phyloP scores from a whole-genome alignment of 1,140 invertebrate species.

The Listronotus oregonensis region DNA sequence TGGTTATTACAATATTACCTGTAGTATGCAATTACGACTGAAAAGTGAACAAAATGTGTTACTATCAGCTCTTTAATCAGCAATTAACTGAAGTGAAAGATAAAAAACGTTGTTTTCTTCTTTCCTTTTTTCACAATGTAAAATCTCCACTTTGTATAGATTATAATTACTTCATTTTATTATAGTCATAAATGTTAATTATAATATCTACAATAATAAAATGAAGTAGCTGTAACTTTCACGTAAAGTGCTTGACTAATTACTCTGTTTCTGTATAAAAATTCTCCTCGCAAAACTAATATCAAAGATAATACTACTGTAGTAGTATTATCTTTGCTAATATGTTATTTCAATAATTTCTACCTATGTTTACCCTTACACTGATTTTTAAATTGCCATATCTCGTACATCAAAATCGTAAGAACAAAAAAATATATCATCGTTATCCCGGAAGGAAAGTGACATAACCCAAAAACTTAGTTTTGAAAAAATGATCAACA shows the following conservation, averaged over 20 bases:
- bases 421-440: too few species aligned
- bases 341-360: too few species aligned
- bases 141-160: neutral
- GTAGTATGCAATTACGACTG: slow-evolving; percentile 6
- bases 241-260: neutral
- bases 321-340: too few species aligned
- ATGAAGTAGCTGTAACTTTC: neutral
- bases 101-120: neutral
- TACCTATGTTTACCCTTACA: too few species aligned
- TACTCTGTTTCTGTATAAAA: too few species aligned
- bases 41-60: slow-evolving; percentile 9
- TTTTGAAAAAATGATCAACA: too few species aligned
- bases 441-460: too few species aligned
- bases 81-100: slow-evolving; percentile 14
- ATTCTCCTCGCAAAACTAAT: too few species aligned
- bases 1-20: slow-evolving; percentile 4
- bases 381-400: too few species aligned
- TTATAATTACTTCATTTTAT: slow-evolving; percentile 5
- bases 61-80: slow-evolving; percentile 8
- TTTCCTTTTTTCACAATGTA: neutral
- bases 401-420: too few species aligned
- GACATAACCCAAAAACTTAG: too few species aligned
- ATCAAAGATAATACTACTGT: too few species aligned
- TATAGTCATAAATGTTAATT: neutral
- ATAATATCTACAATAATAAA: neutral